Evolutionary conservation across 1,140 invertebrate genomes (phyloP).

Genomic region (Heliconius nattereri): DNA sequence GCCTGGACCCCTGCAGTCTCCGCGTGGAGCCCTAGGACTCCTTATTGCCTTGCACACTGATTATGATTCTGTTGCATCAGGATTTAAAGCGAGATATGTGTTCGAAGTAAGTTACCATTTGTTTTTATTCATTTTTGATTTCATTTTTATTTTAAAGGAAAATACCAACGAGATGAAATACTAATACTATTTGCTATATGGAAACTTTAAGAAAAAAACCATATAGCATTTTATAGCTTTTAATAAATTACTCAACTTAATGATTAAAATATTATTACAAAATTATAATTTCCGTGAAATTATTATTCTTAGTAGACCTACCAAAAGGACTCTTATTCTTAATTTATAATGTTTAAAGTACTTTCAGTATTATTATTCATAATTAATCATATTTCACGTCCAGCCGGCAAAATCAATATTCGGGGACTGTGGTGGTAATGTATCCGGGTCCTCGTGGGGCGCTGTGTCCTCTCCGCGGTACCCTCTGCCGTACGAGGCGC

Average conservation of each 20-base stretch:
- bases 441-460: constrained; percentile 91
- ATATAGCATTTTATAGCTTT: too few relatives aligned
- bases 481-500: constrained; percentile 92
- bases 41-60: constrained; percentile 93
- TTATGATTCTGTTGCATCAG: constrained; percentile 90
- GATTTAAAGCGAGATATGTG: constrained; percentile 94
- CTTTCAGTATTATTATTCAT: too few relatives aligned
- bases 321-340: too few relatives aligned
- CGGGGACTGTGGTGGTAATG: constrained; percentile 95
- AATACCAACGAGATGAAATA: neutral
- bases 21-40: constrained; percentile 90
- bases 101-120: constrained; percentile 85
- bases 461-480: constrained; percentile 94
- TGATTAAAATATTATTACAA: too few relatives aligned
- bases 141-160: neutral
- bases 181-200: too few relatives aligned
- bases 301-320: too few relatives aligned
- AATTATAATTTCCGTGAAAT: too few relatives aligned
- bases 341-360: too few relatives aligned
- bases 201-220: too few relatives aligned
- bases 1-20: constrained; percentile 94
- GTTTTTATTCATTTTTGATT: neutral
- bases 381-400: neutral
- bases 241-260: too few relatives aligned
- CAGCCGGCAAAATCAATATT: constrained; percentile 92